phyloP scores from a whole-genome alignment of 2,113 vertebrate genomes.

The Myotis brandtii region DNA sequence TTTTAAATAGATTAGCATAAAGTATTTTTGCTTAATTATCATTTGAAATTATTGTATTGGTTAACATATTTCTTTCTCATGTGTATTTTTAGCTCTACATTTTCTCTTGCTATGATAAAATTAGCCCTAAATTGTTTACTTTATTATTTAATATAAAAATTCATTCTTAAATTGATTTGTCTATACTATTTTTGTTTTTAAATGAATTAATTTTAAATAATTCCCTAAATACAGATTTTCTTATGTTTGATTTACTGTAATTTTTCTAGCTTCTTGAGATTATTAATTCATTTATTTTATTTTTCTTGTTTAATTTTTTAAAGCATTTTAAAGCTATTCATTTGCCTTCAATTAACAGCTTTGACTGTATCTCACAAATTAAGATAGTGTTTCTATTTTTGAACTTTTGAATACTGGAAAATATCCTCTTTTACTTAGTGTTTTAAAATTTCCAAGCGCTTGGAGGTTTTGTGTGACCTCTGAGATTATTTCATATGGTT shows the following conservation, averaged over 20 bases:
- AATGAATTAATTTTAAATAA: neutral
- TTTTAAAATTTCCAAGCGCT: neutral
- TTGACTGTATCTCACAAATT: neutral
- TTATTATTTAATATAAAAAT: neutral
- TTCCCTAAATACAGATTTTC: neutral
- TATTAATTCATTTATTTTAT: neutral
- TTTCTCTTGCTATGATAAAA: neutral
- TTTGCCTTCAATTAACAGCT: neutral
- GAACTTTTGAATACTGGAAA: neutral
- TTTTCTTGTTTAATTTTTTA: neutral
- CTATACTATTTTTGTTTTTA: neutral
- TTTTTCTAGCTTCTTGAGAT: neutral
- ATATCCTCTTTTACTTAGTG: neutral
- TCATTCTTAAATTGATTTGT: neutral
- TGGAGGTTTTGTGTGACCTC: neutral
- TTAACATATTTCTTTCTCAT: neutral
- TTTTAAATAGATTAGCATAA: slow-evolving; percentile 4
- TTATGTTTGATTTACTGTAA: neutral
- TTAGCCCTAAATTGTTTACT: neutral
- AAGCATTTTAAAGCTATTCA: neutral
- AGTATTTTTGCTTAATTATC: neutral
- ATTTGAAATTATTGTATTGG: neutral
- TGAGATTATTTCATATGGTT: neutral
- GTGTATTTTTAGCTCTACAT: neutral
- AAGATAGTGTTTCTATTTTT: neutral